phyloP scores from a whole-genome alignment of 2,888 invertebrate species.

The Athalia rosae region DNA sequence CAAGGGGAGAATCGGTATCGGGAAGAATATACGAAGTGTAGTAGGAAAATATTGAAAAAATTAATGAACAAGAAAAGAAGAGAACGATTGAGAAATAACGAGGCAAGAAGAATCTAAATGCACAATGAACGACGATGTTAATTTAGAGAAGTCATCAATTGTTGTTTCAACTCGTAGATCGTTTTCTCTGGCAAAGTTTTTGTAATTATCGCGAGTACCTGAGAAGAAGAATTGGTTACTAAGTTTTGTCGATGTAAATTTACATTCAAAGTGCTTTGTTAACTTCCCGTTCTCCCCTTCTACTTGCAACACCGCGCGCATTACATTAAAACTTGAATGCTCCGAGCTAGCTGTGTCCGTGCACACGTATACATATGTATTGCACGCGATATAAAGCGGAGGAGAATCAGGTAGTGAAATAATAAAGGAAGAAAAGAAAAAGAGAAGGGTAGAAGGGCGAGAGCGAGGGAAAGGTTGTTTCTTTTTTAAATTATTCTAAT shows the following conservation, averaged over 20 bases:
- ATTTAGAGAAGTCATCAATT: too few species aligned
- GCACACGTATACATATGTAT: too few species aligned
- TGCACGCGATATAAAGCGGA: background rate
- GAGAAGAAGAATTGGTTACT: slow-evolving; percentile 9
- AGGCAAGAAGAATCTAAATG: too few species aligned
- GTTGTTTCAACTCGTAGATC: slow-evolving; percentile 1
- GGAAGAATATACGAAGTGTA: too few species aligned
- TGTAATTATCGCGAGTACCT: slow-evolving; percentile 41
- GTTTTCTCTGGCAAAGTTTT: slow-evolving; percentile 42
- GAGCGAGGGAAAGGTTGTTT: background rate
- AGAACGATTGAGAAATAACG: too few species aligned
- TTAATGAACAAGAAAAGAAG: too few species aligned
- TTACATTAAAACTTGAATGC: slow-evolving; percentile 32
- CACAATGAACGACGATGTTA: too few species aligned
- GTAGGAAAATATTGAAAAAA: too few species aligned
- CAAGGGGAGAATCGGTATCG: too few species aligned
- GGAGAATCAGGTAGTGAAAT: background rate
- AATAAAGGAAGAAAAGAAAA: background rate
- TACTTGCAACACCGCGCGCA: background rate
- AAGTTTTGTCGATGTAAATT: slow-evolving; percentile 51
- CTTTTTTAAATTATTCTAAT: background rate
- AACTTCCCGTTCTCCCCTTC: slow-evolving; percentile 49
- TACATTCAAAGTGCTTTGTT: slow-evolving; percentile 63
- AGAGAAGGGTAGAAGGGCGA: background rate
- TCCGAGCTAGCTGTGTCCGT: slow-evolving; percentile 1